Evolutionary conservation across 2,113 vertebrate genomes (phyloP), one percentile per base, ranked within the genome.

Genomic region (Spermophilus dauricus): DNA sequence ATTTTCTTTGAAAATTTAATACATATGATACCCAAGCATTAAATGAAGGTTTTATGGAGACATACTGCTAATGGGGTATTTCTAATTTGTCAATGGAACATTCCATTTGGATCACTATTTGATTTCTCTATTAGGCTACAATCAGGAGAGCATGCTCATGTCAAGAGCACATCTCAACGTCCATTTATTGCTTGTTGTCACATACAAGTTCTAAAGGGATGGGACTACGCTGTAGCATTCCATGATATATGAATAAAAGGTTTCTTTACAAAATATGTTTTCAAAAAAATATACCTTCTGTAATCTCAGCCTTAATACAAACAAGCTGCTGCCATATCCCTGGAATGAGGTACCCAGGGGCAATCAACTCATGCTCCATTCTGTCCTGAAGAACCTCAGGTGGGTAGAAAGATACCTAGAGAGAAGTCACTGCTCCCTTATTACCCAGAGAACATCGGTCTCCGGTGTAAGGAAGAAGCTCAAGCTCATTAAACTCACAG

Each of bases 401-500:
- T 28, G 95, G 58, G 12, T 34, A 75, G 83, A 63, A 78, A 76
- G 96, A 73, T 30, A 30, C 82, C 58, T 51, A 93, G 95, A 81
- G 83, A 81, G 91, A 89, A 61, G 58, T 48, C 4, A 18, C 76
- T 73, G 78, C 84, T 89, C n/a, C 58, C 37, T 56, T 7, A 39
- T 24, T 37, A 77, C 94, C 94, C 92, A 82, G 90, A 82, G 90
- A 87, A 81, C 67, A 37, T 11, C 17, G 12, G 86, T 92, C 97
- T 86, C 97, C 58, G 84, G 94, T 32, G 97, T 84, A 81, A 81
- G 70, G 39, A 70, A 30, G 75, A 70, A 56, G 83, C 30, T 86
- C 42, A 20, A 70, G 92, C 89, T 97, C 97, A 96, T 97, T 97
- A 94, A 92, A 87, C 13, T 30, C 92, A 51, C 65, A 42, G 67